phyloP scores from a whole-genome alignment of 2,797 vertebrate species.

The Chrysocyon brachyurus region DNA sequence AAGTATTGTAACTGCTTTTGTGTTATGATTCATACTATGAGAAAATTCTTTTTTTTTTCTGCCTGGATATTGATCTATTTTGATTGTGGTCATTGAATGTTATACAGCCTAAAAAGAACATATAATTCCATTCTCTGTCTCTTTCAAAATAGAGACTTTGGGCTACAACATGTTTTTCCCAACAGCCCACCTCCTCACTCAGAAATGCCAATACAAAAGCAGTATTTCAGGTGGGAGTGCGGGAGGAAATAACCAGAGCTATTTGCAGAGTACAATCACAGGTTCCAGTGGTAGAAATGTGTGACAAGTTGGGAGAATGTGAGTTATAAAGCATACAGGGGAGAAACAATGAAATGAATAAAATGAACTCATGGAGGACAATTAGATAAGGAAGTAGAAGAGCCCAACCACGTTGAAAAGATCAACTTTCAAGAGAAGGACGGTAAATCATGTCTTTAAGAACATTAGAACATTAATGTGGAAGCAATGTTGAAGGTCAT shows the following conservation, averaged over 20 bases:
- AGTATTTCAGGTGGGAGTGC: neutral
- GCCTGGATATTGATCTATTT: neutral
- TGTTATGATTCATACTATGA: neutral
- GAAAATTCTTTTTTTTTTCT: constrained; percentile 6
- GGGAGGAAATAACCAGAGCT: neutral
- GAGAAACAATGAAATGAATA: neutral
- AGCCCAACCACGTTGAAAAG: neutral
- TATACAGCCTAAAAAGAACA: neutral
- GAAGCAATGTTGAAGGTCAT: neutral
- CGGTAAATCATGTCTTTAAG: neutral
- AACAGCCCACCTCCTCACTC: neutral
- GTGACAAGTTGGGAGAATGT: neutral
- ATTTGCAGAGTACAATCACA: neutral
- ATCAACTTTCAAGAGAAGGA: neutral
- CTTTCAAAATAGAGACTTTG: constrained; percentile 35
- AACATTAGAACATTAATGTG: neutral
- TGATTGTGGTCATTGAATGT: constrained; percentile 18
- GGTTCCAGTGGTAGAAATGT: neutral
- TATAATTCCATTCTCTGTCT: neutral
- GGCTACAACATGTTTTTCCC: neutral
- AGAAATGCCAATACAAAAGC: neutral
- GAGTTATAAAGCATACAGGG: neutral
- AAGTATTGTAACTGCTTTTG: neutral
- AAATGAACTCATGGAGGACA: neutral
- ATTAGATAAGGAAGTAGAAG: neutral